Evolutionary conservation across 2,888 invertebrate genomes (phyloP).

Genomic region (Andrena bicolor): DNA sequence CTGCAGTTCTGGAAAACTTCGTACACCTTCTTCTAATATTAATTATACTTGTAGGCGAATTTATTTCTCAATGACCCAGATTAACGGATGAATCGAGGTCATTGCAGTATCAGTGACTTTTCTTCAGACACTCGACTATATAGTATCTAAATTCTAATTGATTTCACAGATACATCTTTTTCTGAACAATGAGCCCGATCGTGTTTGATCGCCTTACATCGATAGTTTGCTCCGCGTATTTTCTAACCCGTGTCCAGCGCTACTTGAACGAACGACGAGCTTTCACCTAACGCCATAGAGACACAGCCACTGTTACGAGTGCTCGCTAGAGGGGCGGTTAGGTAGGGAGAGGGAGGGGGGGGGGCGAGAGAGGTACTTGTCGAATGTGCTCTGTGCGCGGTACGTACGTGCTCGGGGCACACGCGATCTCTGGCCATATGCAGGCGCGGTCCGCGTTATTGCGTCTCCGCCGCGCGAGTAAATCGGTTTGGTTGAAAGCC

Average conservation of each 20-base stretch:
- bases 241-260: constrained; percentile 44
- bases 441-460: constrained; percentile 56
- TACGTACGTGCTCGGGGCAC: constrained; percentile 33
- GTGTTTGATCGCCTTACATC: constrained; percentile 32
- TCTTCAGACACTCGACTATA: background rate
- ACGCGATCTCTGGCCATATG: constrained; percentile 42
- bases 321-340: background rate
- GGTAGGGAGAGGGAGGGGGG: background rate
- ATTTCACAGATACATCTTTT: background rate
- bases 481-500: constrained; percentile 71
- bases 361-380: constrained; percentile 50
- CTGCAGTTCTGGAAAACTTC: background rate
- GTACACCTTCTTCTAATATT: background rate
- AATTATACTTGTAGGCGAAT: background rate
- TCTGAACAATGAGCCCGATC: background rate
- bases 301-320: constrained; percentile 54
- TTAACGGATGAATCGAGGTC: constrained; percentile 3
- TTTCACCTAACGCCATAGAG: constrained; percentile 66
- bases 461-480: constrained; percentile 35
- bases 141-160: no score
- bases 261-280: constrained; percentile 60
- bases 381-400: constrained; percentile 51
- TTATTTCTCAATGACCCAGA: constrained; percentile 12
- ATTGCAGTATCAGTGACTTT: background rate
- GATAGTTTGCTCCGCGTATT: constrained; percentile 31